Percentiles rank a stretch among this genome's conserved stretches.
These are phyloP conservation scores for Daktulosphaira vitifoliae DNA, from an alignment of 1,140 invertebrate genomes.

Conservation along the genomic window DNA sequence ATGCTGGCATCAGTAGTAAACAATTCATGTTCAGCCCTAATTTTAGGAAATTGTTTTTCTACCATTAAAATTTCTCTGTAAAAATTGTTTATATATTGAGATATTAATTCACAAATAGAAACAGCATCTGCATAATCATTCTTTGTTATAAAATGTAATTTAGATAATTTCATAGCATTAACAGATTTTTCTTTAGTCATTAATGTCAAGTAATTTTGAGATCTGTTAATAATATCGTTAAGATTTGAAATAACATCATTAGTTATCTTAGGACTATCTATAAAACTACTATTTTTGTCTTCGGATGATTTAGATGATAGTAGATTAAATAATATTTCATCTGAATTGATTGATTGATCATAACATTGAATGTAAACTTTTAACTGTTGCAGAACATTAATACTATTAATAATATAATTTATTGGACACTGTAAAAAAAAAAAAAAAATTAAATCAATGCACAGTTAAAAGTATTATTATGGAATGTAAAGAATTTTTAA, in stretches of 20 bases:
- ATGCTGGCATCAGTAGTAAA: not conserved
- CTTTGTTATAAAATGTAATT: not conserved
- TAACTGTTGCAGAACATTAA: constrained; percentile 21
- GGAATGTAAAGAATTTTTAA: too few species aligned
- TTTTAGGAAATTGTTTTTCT: not conserved
- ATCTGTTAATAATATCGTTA: not conserved
- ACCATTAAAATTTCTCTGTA: not conserved
- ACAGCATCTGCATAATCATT: not conserved
- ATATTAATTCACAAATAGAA: not conserved
- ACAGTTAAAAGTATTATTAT: not conserved
- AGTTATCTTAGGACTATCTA: not conserved
- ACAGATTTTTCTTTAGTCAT: not conserved
- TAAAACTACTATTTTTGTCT: not conserved
- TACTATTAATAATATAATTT: constrained; percentile 6
- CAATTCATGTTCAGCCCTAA: not conserved
- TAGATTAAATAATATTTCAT: constrained; percentile 1
- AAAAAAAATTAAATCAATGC: constrained; percentile 9
- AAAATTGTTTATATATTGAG: not conserved
- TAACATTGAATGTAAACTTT: not conserved
- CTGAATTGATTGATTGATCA: not conserved
- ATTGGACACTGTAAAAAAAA: constrained; percentile 2
- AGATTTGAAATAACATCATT: not conserved
- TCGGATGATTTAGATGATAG: too few species aligned
- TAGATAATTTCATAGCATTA: constrained; percentile 12
- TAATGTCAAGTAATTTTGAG: not conserved